Evolutionary conservation across 2,888 invertebrate species (phyloP), one percentile per base, ranked within the genome.

Genomic region (Euproctis similis): DNA sequence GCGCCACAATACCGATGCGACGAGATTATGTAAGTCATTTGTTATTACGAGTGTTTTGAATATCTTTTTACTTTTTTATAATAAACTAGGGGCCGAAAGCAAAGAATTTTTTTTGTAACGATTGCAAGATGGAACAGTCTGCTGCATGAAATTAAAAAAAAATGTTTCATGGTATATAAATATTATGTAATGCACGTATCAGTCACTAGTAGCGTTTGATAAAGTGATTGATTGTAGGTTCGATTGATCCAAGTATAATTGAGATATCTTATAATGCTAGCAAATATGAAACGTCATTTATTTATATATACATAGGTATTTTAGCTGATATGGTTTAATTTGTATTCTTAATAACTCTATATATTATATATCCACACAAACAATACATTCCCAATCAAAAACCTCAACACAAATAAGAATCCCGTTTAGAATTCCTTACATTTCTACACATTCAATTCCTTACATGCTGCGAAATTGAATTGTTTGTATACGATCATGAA

Each of bases 21-120:
- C 82, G 82, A 77, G 80, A 75, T 72, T 63, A 78, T 70, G 82
- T 82, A 80, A 82, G 82, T 82, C 77, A 72, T 60, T 71, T 68
- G 63, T 64, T 66, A 58, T 58, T 60, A 67, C 71, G 67, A 73
- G 62, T 63, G 59, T 71, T 59, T 67, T 63, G 63, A 66, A 64
- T 58, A 58, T 60, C n/a, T n/a, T n/a, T 53, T 62, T 64, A 59
- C 24, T 72, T 58, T 63, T 60, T 55, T 14, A 14, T n/a, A 45
- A 52, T 56, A 52, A 56, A 47, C 53, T 71, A 65, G 62, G 70
- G 61, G 60, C 61, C 62, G 61, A 56, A 63, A 50, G 53, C 55
- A 59, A 59, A 55, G 40, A 37, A 49, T 47, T 54, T 43, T 62
- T 53, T 57, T 54, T 53, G 37, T 54, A 61, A 72, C 60, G 75